Evolutionary conservation across 2,797 vertebrate species (phyloP).

Genomic region (Parauchenoglanis punctatus): DNA sequence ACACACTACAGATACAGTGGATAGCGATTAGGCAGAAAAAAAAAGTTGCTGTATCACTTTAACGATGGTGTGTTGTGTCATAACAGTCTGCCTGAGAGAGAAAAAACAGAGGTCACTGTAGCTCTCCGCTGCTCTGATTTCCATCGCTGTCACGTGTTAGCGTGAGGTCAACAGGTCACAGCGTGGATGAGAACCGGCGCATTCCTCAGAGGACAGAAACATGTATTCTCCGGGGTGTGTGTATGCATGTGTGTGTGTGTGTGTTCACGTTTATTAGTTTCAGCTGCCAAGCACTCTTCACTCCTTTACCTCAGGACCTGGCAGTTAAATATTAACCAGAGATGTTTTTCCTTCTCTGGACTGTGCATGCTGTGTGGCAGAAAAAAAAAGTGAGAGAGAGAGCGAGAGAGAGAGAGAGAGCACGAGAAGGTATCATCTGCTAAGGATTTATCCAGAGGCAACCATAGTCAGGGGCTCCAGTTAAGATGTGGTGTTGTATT

Average conservation of each 20-base stretch:
- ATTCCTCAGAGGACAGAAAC: conserved; percentile 75
- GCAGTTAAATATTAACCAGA: conserved; percentile 64
- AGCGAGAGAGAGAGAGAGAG: conserved; percentile 14
- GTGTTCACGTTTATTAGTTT: conserved; percentile 54
- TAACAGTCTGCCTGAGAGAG: conserved; percentile 19
- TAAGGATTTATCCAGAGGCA: conserved; percentile 56
- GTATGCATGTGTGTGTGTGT: conserved; percentile 47
- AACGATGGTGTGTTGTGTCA: conserved; percentile 18
- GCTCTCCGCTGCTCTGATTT: conserved; percentile 46
- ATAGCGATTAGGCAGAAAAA: not conserved
- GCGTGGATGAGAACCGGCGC: conserved; percentile 69
- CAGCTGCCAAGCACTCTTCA: conserved; percentile 49
- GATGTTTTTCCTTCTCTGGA: conserved; percentile 57
- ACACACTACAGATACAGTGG: not conserved
- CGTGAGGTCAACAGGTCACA: conserved; percentile 73
- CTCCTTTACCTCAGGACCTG: conserved; percentile 49
- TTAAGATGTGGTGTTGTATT: conserved; percentile 55
- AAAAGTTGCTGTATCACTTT: conserved; percentile 4
- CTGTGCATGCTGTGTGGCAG: conserved; percentile 54
- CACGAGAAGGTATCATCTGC: conserved; percentile 58
- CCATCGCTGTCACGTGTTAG: conserved; percentile 74
- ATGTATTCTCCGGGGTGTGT: conserved; percentile 61
- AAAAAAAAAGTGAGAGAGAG: conserved; percentile 28
- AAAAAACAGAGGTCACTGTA: conserved; percentile 30
- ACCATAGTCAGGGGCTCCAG: conserved; percentile 49